Conservation (phyloP, 2,113 vertebrate genomes). For the Irena cyanogastra region DNA sequence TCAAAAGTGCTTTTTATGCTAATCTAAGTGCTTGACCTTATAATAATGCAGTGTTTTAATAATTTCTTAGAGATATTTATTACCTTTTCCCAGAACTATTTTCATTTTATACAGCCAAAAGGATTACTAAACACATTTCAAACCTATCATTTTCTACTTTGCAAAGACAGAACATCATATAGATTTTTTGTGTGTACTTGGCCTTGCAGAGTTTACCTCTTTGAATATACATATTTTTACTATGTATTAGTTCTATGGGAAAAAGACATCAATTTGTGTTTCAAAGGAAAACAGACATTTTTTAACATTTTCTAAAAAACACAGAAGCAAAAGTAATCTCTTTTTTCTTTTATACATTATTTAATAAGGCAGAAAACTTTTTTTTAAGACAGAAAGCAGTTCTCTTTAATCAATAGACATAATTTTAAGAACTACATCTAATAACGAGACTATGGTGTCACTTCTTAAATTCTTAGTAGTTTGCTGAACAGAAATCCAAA, state of each 20-base stretch:
- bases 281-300: neutral
- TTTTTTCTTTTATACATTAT: neutral
- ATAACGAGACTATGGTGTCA: neutral
- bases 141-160: neutral
- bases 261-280: neutral
- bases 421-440: neutral
- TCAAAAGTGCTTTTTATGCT: neutral
- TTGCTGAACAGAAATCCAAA: neutral
- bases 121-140: slow-evolving; percentile 5
- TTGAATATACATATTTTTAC: neutral
- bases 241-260: neutral
- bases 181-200: neutral
- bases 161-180: neutral
- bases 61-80: neutral
- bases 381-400: neutral
- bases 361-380: neutral
- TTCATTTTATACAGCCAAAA: neutral
- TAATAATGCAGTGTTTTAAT: neutral
- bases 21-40: slow-evolving; percentile 14
- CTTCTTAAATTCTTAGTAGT: neutral
- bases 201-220: neutral
- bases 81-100: neutral
- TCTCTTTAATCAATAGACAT: neutral
- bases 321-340: neutral
- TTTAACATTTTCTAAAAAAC: neutral